These are phyloP conservation scores for Gambusia affinis DNA, from an alignment of 2,113 vertebrate species.

Conservation along the genomic window DNA sequence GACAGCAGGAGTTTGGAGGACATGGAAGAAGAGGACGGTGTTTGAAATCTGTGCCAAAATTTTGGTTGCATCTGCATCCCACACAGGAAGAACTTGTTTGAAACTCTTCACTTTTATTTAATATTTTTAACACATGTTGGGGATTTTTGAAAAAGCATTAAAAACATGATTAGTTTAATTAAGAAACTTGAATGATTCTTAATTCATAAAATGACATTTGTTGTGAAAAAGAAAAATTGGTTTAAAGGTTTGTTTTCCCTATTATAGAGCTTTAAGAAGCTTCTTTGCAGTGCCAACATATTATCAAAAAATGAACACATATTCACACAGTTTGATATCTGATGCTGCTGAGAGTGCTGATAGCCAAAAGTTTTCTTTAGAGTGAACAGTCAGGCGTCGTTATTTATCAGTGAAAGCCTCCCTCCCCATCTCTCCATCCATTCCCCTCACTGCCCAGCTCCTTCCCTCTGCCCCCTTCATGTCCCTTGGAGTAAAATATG, in stretches of 20 bases:
- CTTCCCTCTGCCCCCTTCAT: slow-evolving; percentile 20
- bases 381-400: slow-evolving; percentile 35
- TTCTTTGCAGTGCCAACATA: slow-evolving; percentile 23
- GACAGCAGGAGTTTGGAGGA: neutral
- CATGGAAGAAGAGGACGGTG: neutral
- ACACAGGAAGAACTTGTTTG: slow-evolving; percentile 21
- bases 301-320: slow-evolving; percentile 4
- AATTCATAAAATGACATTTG: neutral
- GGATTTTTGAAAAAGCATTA: slow-evolving; percentile 11
- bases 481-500: slow-evolving; percentile 62
- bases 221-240: slow-evolving; percentile 4
- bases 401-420: slow-evolving; percentile 52
- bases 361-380: slow-evolving; percentile 63
- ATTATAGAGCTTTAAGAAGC: slow-evolving; percentile 18
- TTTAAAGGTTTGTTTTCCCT: slow-evolving; percentile 4
- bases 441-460: neutral
- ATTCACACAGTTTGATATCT: slow-evolving; percentile 36
- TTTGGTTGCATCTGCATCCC: slow-evolving; percentile 29
- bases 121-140: slow-evolving; percentile 7
- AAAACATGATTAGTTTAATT: slow-evolving; percentile 21
- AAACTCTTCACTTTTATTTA: slow-evolving; percentile 18
- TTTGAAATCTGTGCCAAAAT: slow-evolving; percentile 19
- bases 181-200: slow-evolving; percentile 10
- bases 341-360: slow-evolving; percentile 43
- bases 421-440: slow-evolving; percentile 26